Conservation (phyloP, 2,888 invertebrate genomes). For the Eurytoma californica region DNA sequence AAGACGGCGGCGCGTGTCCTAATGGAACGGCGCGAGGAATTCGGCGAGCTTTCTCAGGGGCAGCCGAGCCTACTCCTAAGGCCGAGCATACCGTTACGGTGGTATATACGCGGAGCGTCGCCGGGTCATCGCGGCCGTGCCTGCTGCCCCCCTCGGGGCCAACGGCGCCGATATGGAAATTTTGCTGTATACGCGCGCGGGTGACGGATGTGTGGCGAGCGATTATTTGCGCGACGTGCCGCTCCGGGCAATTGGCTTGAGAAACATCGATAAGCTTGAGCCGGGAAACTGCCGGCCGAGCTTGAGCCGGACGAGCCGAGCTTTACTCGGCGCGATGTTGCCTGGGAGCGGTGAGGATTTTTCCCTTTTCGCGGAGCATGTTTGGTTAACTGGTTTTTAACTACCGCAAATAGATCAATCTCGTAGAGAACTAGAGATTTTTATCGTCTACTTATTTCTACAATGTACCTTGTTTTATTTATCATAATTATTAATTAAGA, state of each 20-base stretch:
- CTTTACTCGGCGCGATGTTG: too few species aligned
- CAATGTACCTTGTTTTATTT: too few species aligned
- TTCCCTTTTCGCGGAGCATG: not conserved
- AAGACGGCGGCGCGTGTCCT: slow-evolving; percentile 26
- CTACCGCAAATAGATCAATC: not conserved
- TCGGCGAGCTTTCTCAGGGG: slow-evolving; percentile 23
- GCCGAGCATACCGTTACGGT: not conserved
- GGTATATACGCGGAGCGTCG: not conserved
- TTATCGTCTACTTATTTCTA: too few species aligned
- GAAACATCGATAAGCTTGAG: slow-evolving; percentile 22
- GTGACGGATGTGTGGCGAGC: not conserved
- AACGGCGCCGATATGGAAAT: slow-evolving; percentile 5
- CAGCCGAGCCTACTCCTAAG: too few species aligned
- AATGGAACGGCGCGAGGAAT: slow-evolving; percentile 42
- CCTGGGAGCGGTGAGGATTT: slow-evolving; percentile 16
- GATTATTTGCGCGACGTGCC: slow-evolving; percentile 1
- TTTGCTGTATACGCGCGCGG: not conserved
- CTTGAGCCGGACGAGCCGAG: too few species aligned
- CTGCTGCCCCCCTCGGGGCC: not conserved
- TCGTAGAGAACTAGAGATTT: not conserved
- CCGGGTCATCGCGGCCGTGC: not conserved
- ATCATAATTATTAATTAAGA: too few species aligned
- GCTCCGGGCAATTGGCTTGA: slow-evolving; percentile 11
- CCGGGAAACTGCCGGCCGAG: not conserved
- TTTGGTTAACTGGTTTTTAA: not conserved